Percentiles rank a stretch among this genome's conserved stretches.
Evolutionary conservation across 2,888 invertebrate species (phyloP).

Genomic region (Apocheima hispidaria): DNA sequence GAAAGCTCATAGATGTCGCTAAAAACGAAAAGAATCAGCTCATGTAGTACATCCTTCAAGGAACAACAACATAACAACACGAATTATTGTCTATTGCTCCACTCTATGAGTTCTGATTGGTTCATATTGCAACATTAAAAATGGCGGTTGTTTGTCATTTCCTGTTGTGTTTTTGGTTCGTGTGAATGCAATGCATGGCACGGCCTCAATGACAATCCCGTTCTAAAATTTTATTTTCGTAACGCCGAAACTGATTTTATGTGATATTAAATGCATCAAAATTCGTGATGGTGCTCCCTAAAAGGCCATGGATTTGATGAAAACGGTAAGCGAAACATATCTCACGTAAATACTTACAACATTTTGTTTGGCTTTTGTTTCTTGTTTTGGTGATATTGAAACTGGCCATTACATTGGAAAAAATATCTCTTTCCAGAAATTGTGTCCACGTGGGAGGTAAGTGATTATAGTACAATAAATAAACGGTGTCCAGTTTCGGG

Average conservation of each 20-base stretch:
- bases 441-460: constrained; percentile 85
- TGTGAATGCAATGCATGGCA: constrained; percentile 69
- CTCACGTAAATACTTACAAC: constrained; percentile 63
- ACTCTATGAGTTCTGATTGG: constrained; percentile 67
- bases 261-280: constrained; percentile 74
- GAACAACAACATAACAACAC: constrained; percentile 49
- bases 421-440: constrained; percentile 86
- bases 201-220: constrained; percentile 79
- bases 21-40: neutral
- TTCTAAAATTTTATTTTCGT: constrained; percentile 72
- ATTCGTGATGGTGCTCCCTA: constrained; percentile 85
- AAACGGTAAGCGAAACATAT: constrained; percentile 81
- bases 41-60: constrained; percentile 50
- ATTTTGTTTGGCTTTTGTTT: constrained; percentile 86
- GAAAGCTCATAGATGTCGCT: constrained; percentile 6
- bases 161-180: constrained; percentile 70
- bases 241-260: constrained; percentile 68
- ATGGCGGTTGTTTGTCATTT: constrained; percentile 83
- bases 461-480: constrained; percentile 75
- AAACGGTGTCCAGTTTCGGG: constrained; percentile 73
- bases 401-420: constrained; percentile 86
- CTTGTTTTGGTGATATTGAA: constrained; percentile 86
- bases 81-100: constrained; percentile 44
- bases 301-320: constrained; percentile 87
- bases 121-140: constrained; percentile 57